Conservation (phyloP, 2,888 invertebrate genomes). For the Piscicola geometra region DNA sequence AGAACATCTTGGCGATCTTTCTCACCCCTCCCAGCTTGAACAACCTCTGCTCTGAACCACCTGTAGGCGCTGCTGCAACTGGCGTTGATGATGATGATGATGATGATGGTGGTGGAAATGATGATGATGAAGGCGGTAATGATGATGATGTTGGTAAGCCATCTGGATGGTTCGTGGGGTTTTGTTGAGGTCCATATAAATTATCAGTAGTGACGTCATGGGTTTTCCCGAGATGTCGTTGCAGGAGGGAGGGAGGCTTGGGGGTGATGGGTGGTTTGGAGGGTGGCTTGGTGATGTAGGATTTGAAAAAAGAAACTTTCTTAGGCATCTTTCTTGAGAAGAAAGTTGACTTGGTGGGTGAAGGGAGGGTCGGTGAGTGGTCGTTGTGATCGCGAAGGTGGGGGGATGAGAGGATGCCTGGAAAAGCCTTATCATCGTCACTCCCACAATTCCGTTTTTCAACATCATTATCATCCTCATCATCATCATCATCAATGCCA, state of each 20-base stretch:
- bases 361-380: too few relatives aligned
- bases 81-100: slow-evolving; percentile 25
- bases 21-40: slow-evolving; percentile 27
- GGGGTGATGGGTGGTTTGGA: not conserved
- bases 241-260: not conserved
- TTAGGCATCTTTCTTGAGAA: not conserved
- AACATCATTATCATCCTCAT: too few relatives aligned
- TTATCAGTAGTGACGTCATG: not conserved
- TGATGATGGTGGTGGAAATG: not conserved
- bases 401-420: too few relatives aligned
- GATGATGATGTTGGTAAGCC: slow-evolving; percentile 2
- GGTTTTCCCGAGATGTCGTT: too few relatives aligned
- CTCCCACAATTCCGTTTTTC: too few relatives aligned
- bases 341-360: not conserved
- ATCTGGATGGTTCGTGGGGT: not conserved
- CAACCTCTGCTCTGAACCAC: not conserved
- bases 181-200: not conserved
- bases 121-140: slow-evolving; percentile 11
- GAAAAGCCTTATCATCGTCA: too few relatives aligned
- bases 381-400: too few relatives aligned
- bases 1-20: slow-evolving; percentile 25
- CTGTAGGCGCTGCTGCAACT: too few relatives aligned
- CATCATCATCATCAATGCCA: too few relatives aligned
- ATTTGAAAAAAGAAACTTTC: not conserved
- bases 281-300: not conserved